These are phyloP conservation scores for Burhinus oedicnemus DNA, from an alignment of 2,113 vertebrate genomes.

Conservation along the genomic window DNA sequence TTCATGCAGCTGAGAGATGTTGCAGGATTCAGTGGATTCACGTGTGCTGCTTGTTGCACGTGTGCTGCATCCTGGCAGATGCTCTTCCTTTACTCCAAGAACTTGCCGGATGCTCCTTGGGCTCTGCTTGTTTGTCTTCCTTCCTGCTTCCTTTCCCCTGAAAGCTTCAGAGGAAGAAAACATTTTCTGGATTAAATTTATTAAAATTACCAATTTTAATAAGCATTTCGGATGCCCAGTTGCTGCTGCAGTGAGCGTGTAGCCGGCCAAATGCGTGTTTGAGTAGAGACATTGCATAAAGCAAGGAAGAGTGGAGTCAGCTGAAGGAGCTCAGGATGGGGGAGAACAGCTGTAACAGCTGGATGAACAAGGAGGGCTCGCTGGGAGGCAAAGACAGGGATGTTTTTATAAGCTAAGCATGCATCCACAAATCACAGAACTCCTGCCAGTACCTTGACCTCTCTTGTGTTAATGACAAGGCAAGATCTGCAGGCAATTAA, in stretches of 20 bases:
- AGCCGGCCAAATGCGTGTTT: not conserved
- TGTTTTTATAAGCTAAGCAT: constrained; percentile 17
- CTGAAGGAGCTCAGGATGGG: not conserved
- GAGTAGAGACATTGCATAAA: not conserved
- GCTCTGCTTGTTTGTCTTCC: not conserved
- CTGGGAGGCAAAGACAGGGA: not conserved
- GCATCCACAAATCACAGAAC: constrained; percentile 15
- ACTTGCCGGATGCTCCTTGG: not conserved
- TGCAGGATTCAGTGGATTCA: not conserved
- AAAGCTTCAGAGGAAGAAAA: not conserved
- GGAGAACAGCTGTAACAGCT: constrained; percentile 32
- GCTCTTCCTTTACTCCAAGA: not conserved
- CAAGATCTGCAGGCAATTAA: constrained; percentile 49
- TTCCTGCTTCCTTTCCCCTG: not conserved
- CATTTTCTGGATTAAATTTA: not conserved
- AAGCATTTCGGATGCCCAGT: not conserved
- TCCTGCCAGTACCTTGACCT: constrained; percentile 49
- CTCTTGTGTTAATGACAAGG: constrained; percentile 37
- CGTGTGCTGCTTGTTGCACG: accelerated
- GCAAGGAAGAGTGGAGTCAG: not conserved
- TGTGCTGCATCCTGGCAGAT: not conserved
- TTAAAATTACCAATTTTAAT: not conserved
- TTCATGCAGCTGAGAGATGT: not conserved
- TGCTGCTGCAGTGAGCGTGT: not conserved
- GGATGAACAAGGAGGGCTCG: not conserved